Base-by-base conservation (phyloP, 2,888 invertebrate species). In the Subacronicta megacephala region DNA sequence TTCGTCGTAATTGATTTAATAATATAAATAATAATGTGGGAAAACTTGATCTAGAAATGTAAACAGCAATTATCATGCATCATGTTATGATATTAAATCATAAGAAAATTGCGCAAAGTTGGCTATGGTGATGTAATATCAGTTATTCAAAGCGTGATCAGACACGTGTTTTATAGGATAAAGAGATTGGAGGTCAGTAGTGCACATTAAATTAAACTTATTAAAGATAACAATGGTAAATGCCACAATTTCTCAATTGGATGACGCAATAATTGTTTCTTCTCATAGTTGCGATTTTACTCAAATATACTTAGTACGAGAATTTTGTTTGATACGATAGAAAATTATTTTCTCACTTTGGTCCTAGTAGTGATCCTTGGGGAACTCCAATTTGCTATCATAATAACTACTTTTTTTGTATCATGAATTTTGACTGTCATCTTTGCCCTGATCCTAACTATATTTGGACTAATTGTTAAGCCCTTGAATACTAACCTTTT, bases 131-230 rank as follows among this genome's bases (percentile, higher is more conserved):
- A 16, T 15, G 41, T 37, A 47, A 41, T 33, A 47, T 46, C 18
- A 18, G 23, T 23, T 41, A 43, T 33, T 35, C 43, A 41, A 51
- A 47, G 18, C 15, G 10, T 47, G 26, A 16, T 26, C 18, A 13
- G 29, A 15, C 35, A 54, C 51, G 31, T 59, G 54, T 56, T 41
- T 12, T 35, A 47, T 43, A 40, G 50, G 44, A 65, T 60, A 60
- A 56, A n/a, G 7, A 50, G 42, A 26, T 47, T 38, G 46, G 41
- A 47, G 42, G 50, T 49, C 40, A 51, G 35, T 35, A 43, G 38
- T 33, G n/a, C 45, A 38, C 16, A 17, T 55, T 17, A 31, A 13
- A 58, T 20, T 3, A 20, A 35, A 50, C 44, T 44, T 44, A 35
- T 3, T 35, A 5, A 23, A 35, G 42, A 42, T 65, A 54, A 15